A percentile compares a stretch with the other conserved stretches of the same genome.
Conservation (phyloP, 2,888 invertebrate species). For the Parthenolecanium corni region DNA sequence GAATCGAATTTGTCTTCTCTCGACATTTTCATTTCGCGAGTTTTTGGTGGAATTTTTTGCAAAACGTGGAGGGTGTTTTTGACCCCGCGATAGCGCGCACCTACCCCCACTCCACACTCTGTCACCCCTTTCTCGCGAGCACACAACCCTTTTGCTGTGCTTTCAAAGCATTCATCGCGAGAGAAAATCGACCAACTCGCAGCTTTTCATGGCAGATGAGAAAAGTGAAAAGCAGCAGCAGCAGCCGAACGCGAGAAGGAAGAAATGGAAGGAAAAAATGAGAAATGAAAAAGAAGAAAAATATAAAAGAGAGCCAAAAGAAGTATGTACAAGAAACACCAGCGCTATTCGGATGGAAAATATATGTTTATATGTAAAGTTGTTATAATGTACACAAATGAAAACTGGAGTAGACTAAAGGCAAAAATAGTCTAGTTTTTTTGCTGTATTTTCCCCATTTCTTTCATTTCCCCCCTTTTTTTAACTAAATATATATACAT, state of each 20-base stretch:
- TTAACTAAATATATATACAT: slow-evolving; percentile 15
- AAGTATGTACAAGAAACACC: background rate
- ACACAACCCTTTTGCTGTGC: background rate
- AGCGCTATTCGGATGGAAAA: slow-evolving; percentile 21
- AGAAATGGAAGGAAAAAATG: background rate
- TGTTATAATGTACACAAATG: slow-evolving; percentile 26
- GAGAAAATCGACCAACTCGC: background rate
- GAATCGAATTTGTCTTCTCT: no score
- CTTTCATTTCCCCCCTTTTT: background rate
- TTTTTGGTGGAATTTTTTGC: no score
- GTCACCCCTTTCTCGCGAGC: background rate
- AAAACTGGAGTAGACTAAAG: background rate
- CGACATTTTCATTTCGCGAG: no score
- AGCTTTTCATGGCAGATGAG: background rate
- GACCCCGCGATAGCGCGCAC: no score
- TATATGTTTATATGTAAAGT: slow-evolving; percentile 25
- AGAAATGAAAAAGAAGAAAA: background rate
- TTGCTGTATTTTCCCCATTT: slow-evolving; percentile 4
- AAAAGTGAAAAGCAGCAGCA: background rate
- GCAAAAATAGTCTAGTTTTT: slow-evolving; percentile 2
- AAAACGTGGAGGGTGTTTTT: no score
- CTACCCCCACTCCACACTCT: no score
- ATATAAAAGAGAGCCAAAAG: background rate
- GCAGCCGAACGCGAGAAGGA: background rate
- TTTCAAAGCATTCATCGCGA: background rate